A percentile compares a stretch with the other conserved stretches of the same genome.
phyloP scores from a whole-genome alignment of 2,888 invertebrate genomes.

The Rhabditoides inermis region DNA sequence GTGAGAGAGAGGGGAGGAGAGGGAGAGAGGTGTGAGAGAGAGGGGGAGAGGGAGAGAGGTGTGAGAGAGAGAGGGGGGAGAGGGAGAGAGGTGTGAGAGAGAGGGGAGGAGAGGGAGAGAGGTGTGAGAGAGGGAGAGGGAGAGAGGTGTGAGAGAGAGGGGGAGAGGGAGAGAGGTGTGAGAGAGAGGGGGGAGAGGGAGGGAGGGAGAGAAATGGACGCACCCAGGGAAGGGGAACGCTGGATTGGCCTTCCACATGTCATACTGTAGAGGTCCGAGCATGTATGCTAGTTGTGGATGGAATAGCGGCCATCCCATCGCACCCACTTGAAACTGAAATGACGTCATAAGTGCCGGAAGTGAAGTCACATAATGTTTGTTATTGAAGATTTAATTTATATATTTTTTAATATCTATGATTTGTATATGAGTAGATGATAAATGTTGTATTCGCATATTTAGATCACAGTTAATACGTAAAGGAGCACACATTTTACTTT shows the following conservation, averaged over 20 bases:
- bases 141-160: constrained; percentile 3
- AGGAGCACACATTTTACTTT: too few relatives aligned
- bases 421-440: too few relatives aligned
- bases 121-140: constrained; percentile 1
- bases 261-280: constrained; percentile 72
- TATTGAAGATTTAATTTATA: too few relatives aligned
- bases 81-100: too few relatives aligned
- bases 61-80: too few relatives aligned
- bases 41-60: constrained; percentile 14
- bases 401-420: too few relatives aligned
- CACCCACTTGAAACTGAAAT: constrained; percentile 50
- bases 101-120: too few relatives aligned
- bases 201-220: neutral
- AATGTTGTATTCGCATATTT: too few relatives aligned
- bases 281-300: constrained; percentile 85
- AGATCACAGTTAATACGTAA: too few relatives aligned
- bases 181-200: neutral
- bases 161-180: neutral
- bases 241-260: constrained; percentile 27
- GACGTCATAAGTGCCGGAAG: too few relatives aligned
- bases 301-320: constrained; percentile 82
- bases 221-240: constrained; percentile 6
- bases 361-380: too few relatives aligned
- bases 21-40: constrained; percentile 5
- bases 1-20: neutral